Conservation (phyloP, 2,797 vertebrate genomes). For the Nyctalus aviator region DNA sequence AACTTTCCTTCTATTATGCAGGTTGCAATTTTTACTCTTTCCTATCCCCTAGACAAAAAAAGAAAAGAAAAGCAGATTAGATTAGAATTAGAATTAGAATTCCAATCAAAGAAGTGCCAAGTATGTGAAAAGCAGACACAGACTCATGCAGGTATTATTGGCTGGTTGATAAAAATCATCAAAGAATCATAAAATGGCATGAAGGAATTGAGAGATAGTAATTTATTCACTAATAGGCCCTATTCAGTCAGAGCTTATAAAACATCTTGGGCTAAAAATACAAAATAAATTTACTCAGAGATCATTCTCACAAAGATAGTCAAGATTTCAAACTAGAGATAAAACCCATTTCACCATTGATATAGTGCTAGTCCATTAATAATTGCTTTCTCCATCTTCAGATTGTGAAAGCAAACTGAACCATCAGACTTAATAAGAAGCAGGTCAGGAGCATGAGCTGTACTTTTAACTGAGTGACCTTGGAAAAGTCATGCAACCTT, state of each 20-base stretch:
- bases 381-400: not conserved
- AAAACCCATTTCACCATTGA: not conserved
- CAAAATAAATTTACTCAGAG: constrained; percentile 7
- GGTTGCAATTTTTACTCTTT: not conserved
- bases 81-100: no score
- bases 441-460: not conserved
- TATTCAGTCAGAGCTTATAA: not conserved
- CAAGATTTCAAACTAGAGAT: constrained; percentile 15
- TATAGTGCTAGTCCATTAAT: not conserved
- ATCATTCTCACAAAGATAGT: not conserved
- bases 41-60: not conserved
- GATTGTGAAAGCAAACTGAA: not conserved
- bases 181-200: constrained; percentile 6
- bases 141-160: constrained; percentile 16
- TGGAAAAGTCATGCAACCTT: not conserved
- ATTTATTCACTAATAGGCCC: not conserved
- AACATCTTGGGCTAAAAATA: not conserved
- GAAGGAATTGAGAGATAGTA: not conserved
- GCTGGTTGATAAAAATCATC: not conserved
- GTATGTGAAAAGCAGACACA: constrained; percentile 19
- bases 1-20: constrained; percentile 2
- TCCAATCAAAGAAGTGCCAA: not conserved
- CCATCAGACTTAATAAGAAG: not conserved
- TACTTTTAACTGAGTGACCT: not conserved
- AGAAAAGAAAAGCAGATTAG: not conserved